A percentile compares a stretch with the other conserved stretches of the same genome.
These are phyloP conservation scores for Orthonychiurus folsomi DNA, from an alignment of 2,888 invertebrate species.

Conservation along the genomic window DNA sequence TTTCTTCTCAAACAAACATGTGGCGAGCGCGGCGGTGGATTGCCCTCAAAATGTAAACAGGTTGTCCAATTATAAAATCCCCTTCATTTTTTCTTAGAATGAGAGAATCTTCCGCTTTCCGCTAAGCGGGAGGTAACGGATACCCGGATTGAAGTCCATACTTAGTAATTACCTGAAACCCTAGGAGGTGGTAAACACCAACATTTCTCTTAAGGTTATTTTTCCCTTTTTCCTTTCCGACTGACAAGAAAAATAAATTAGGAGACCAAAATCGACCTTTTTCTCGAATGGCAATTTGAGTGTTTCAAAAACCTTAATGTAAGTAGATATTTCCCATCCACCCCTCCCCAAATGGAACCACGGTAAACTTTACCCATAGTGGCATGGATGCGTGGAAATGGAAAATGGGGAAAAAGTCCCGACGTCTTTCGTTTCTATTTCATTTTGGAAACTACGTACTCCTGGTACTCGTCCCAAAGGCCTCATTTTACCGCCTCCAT, in stretches of 20 bases:
- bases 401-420: too few relatives aligned
- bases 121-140: neutral
- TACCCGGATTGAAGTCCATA: neutral
- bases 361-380: too few relatives aligned
- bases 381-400: too few relatives aligned
- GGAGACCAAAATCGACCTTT: neutral
- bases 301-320: too few relatives aligned
- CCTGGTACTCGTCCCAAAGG: neutral
- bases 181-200: neutral
- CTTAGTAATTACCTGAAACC: neutral
- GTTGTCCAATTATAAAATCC: neutral
- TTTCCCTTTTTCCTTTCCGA: neutral
- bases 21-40: neutral
- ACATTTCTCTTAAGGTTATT: neutral
- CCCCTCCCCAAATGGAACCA: too few relatives aligned
- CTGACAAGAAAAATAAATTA: neutral
- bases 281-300: neutral
- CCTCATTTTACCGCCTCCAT: neutral
- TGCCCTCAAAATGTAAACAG: neutral
- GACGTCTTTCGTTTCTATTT: neutral
- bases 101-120: too few relatives aligned
- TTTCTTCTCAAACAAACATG: neutral
- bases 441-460: neutral
- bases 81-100: neutral
- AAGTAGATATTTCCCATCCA: neutral